Base-by-base conservation (phyloP, 2,113 vertebrate genomes). In the Jaculus jaculus region DNA sequence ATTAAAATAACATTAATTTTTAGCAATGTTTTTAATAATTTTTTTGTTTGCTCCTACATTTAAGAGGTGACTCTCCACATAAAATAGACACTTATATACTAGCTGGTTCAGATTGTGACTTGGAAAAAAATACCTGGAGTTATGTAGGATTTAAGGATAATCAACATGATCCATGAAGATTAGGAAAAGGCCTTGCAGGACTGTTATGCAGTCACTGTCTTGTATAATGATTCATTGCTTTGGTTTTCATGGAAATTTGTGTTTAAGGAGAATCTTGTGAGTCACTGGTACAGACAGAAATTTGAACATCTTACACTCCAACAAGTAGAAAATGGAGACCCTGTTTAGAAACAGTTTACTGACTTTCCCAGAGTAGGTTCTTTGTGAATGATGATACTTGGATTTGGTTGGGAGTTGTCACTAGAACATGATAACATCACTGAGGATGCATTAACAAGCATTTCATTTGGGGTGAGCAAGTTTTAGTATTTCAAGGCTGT, bases 181-280 rank as follows among this genome's bases (percentile, higher is more conserved):
- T 78, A 86, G 32, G 86, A 69, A 77, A 60, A 84, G 23, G 10
- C n/a, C 69, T 87, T 95, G 51, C 1, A 94, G 66, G 69, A 17
- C 65, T 81, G 5, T 60, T 61, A 66, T 78, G 20, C 20, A 54
- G 54, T 74, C n/a, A 51, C 12, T 47, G 1, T 93, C 72, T 91
- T 74, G 73, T 61, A 16, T 37, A 83, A 58, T 73, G 69, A 90
- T 21, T 92, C 12, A 82, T 37, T 68, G 61, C 78, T 80, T 93
- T 79, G 61, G 37, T 90, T 84, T 93, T 84, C 58, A 23, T 84
- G 89, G 79, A 87, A 68, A 87, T 90, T 80, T 77, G 51, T 87
- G 42, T 69, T 89, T 79, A 83, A 79, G 66, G 39, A 91, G 82
- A 81, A 73, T 1, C 13, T 61, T 85, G 20, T 85, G 10, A 92